Evolutionary conservation across 2,113 vertebrate species (phyloP).

Genomic region (Chaenogobius annularis): DNA sequence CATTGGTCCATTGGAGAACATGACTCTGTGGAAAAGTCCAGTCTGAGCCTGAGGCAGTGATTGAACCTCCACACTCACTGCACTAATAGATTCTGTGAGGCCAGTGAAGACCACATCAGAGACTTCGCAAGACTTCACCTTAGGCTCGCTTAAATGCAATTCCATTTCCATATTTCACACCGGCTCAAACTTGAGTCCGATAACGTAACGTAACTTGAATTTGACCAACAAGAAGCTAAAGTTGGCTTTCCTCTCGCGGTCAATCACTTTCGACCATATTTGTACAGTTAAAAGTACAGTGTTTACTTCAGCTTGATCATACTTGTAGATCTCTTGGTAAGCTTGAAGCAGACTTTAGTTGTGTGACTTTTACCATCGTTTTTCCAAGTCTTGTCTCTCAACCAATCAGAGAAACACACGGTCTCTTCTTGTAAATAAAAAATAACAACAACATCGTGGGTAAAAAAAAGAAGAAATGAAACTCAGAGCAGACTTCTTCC

Average conservation of each 20-base stretch:
- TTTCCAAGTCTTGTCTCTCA: no score
- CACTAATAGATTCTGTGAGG: constrained; percentile 2
- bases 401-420: no score
- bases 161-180: constrained; percentile 1
- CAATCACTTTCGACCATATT: neutral
- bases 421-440: no score
- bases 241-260: no score
- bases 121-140: neutral
- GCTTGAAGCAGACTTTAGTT: no score
- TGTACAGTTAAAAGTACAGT: neutral
- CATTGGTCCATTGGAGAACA: constrained; percentile 13
- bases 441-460: no score
- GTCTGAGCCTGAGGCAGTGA: constrained; percentile 6
- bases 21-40: constrained; percentile 9
- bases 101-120: neutral
- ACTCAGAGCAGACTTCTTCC: no score
- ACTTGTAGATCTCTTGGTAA: no score
- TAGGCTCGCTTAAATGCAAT: neutral
- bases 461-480: no score
- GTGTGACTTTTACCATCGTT: no score
- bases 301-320: no score
- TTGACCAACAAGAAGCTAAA: neutral
- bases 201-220: neutral
- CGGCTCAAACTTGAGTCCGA: neutral
- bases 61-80: constrained; percentile 6